phyloP scores from a whole-genome alignment of 2,113 vertebrate genomes.

The Chamaetylas fuelleborni region DNA sequence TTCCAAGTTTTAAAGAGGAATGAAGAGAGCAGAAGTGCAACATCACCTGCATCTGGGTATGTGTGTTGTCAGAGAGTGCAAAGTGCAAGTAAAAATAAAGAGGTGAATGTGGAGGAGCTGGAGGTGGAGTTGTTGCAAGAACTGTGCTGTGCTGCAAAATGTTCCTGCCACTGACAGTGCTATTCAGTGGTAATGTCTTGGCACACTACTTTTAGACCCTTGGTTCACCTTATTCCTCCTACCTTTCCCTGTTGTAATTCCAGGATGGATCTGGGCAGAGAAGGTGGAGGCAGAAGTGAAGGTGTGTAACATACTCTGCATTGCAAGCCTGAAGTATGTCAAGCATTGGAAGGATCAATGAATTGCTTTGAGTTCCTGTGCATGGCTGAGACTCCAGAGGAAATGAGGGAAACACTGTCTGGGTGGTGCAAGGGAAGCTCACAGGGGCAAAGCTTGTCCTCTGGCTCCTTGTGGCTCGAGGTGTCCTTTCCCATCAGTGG shows the following conservation, averaged over 20 bases:
- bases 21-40: background rate
- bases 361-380: background rate
- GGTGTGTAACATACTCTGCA: background rate
- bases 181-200: background rate
- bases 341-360: background rate
- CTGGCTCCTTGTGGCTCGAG: background rate
- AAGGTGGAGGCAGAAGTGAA: background rate
- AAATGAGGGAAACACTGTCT: background rate
- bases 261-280: background rate
- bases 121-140: background rate
- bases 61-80: rapidly evolving
- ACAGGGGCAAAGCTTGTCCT: background rate
- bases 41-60: background rate
- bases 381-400: background rate
- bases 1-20: background rate
- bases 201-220: background rate
- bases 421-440: background rate
- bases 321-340: background rate
- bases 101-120: background rate
- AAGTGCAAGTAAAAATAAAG: background rate
- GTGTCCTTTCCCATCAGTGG: background rate
- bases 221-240: background rate
- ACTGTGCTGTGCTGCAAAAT: background rate
- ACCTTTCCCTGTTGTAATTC: background rate
- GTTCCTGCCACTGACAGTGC: background rate